Conservation (phyloP, 2,113 vertebrate species). For the Dromaius novaehollandiae region DNA sequence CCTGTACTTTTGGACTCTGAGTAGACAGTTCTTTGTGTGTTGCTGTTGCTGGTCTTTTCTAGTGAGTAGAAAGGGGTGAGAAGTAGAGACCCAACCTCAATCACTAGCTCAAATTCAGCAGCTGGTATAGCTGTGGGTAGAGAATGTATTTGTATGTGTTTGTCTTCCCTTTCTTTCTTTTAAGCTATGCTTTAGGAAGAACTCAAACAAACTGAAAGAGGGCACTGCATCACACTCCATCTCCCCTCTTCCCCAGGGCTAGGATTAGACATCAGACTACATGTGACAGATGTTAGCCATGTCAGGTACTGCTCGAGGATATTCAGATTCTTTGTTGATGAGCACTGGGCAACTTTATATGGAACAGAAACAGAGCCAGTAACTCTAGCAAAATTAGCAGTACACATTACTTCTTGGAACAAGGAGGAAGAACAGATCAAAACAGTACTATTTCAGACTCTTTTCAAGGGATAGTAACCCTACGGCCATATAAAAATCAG, state of each 20-base stretch:
- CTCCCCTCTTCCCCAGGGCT: not conserved
- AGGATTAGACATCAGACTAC: not conserved
- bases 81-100: not conserved
- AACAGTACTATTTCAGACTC: accelerated
- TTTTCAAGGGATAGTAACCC: not conserved
- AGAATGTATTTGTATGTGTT: not conserved
- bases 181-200: not conserved
- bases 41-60: not conserved
- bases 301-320: not conserved
- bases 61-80: not conserved
- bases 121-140: not conserved
- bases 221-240: not conserved
- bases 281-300: not conserved
- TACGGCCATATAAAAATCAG: not conserved
- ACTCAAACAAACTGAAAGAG: not conserved
- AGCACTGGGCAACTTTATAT: not conserved
- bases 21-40: not conserved
- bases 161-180: not conserved
- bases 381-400: not conserved
- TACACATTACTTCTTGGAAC: accelerated
- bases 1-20: accelerated
- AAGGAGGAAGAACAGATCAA: not conserved
- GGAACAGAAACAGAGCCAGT: not conserved
- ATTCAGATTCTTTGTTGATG: not conserved
- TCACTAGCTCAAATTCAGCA: not conserved